Percentiles rank a stretch among this genome's conserved stretches.
These are phyloP conservation scores for Blennius ocellaris DNA, from an alignment of 2,113 vertebrate species.

Conservation along the genomic window DNA sequence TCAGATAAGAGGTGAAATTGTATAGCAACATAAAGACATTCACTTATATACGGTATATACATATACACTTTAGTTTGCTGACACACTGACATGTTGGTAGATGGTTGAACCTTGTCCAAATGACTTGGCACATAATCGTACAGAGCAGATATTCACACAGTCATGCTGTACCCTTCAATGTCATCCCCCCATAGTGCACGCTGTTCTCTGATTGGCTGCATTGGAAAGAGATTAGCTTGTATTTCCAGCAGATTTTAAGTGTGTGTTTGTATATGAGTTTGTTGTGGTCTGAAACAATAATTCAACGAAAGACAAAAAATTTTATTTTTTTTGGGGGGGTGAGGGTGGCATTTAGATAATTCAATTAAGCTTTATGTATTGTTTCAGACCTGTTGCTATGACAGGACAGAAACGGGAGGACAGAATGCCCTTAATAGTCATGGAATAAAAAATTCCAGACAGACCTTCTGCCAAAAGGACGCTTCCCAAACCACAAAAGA, in stretches of 20 bases:
- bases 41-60: slow-evolving; percentile 24
- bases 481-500: slow-evolving; percentile 54
- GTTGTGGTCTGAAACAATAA: slow-evolving; percentile 47
- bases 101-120: slow-evolving; percentile 59
- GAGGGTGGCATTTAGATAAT: slow-evolving; percentile 44
- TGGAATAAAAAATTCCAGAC: slow-evolving; percentile 53
- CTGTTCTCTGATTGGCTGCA: slow-evolving; percentile 61
- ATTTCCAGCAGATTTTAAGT: slow-evolving; percentile 45
- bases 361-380: slow-evolving; percentile 59
- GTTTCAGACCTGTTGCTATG: slow-evolving; percentile 64
- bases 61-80: neutral
- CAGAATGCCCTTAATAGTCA: slow-evolving; percentile 63
- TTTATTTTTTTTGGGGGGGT: slow-evolving; percentile 40
- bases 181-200: slow-evolving; percentile 28
- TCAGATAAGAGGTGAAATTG: slow-evolving; percentile 54
- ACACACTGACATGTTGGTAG: slow-evolving; percentile 4
- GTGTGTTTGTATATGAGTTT: slow-evolving; percentile 8
- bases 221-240: slow-evolving; percentile 58
- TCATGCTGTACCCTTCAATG: slow-evolving; percentile 18
- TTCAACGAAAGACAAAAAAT: slow-evolving; percentile 27
- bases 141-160: slow-evolving; percentile 65
- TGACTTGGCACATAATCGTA: slow-evolving; percentile 63
- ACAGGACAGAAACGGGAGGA: slow-evolving; percentile 60
- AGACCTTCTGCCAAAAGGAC: slow-evolving; percentile 62
- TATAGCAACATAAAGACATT: slow-evolving; percentile 23